Evolutionary conservation across 2,888 invertebrate genomes (phyloP).

Genomic region (Reticulitermes lucifugus): DNA sequence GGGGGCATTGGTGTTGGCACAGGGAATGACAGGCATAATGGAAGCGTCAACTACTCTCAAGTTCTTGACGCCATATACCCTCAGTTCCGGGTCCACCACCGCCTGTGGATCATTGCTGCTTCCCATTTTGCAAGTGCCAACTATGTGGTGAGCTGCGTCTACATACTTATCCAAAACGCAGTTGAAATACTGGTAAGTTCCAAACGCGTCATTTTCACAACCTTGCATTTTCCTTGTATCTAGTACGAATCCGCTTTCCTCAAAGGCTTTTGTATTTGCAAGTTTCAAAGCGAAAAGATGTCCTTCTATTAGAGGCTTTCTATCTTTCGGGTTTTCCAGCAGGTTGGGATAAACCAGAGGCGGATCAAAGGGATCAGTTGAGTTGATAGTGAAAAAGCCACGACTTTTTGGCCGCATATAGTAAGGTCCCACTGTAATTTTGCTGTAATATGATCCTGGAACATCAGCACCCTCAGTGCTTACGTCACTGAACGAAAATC

Average conservation of each 20-base stretch:
- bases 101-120: neutral
- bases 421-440: neutral
- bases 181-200: neutral
- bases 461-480: neutral
- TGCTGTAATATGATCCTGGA: neutral
- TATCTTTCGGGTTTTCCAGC: neutral
- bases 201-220: neutral
- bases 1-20: neutral
- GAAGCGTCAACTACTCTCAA: slow-evolving; percentile 4
- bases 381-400: neutral
- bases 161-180: neutral
- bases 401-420: neutral
- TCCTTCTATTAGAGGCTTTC: neutral
- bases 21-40: neutral
- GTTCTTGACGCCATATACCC: neutral
- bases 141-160: neutral
- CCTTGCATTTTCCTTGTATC: neutral
- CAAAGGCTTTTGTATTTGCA: neutral
- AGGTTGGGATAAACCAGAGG: neutral
- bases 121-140: neutral
- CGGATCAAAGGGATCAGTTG: neutral
- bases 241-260: neutral
- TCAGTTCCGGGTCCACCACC: neutral
- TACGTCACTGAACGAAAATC: neutral
- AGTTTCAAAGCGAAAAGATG: neutral